Conservation (phyloP, 2,888 invertebrate genomes). For the Lissocephala sabroskyi region DNA sequence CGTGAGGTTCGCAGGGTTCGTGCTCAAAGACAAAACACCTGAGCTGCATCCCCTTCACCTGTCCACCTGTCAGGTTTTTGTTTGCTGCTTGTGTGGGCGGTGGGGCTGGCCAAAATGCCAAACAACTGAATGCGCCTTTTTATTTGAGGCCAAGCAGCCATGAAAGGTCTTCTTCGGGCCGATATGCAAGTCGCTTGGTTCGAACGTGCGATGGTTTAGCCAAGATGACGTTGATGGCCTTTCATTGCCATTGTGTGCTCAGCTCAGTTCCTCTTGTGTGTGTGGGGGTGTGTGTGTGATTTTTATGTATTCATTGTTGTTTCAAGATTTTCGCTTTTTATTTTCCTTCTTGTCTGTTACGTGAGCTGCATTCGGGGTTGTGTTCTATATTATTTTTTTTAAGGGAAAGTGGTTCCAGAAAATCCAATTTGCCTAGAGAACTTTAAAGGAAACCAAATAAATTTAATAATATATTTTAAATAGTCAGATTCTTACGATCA, state of each 20-base stretch:
- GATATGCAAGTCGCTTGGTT: neutral
- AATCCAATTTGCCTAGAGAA: too few species aligned
- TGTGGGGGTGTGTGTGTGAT: neutral
- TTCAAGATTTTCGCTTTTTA: neutral
- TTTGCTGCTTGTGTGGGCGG: neutral
- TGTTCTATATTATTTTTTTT: neutral
- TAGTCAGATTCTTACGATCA: too few species aligned
- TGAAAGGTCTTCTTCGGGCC: neutral
- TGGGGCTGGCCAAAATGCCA: slow-evolving; percentile 14
- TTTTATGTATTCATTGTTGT: slow-evolving; percentile 1
- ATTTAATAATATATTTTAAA: too few species aligned
- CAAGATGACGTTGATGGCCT: slow-evolving; percentile 51
- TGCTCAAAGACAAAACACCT: slow-evolving; percentile 43
- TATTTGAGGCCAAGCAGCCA: slow-evolving; percentile 13
- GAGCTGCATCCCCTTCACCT: neutral
- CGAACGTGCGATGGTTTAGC: neutral
- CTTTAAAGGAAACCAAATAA: too few species aligned
- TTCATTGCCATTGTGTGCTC: slow-evolving; percentile 35
- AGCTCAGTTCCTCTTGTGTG: neutral
- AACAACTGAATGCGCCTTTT: slow-evolving; percentile 26
- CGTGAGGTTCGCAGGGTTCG: slow-evolving; percentile 39
- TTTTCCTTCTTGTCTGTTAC: neutral
- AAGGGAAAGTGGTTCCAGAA: too few species aligned
- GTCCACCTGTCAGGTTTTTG: slow-evolving; percentile 7
- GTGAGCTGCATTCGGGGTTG: neutral